phyloP scores from a whole-genome alignment of 1,140 invertebrate species.

The Diplogasteroides magnus region DNA sequence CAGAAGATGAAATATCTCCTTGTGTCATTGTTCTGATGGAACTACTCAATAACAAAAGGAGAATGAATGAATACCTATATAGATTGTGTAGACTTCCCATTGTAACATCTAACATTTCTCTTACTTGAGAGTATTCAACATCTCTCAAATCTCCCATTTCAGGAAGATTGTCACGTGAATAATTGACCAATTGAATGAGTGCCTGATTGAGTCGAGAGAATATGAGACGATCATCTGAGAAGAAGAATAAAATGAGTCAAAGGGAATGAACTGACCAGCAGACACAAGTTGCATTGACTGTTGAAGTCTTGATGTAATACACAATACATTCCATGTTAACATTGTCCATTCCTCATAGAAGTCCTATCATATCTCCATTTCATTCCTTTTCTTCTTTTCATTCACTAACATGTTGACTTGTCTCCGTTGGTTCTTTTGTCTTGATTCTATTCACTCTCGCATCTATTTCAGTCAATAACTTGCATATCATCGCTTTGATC shows the following conservation, averaged over 20 bases:
- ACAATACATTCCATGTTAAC: constrained; percentile 54
- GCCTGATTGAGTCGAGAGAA: constrained; percentile 49
- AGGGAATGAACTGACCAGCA: not conserved
- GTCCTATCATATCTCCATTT: constrained; percentile 27
- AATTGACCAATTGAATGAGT: constrained; percentile 50
- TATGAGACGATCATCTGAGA: constrained; percentile 47
- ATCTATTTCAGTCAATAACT: constrained; percentile 48
- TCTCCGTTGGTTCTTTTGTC: constrained; percentile 8
- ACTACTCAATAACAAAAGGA: not conserved
- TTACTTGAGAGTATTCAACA: constrained; percentile 25
- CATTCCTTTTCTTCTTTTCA: not conserved
- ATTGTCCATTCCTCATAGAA: constrained; percentile 56
- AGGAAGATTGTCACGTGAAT: constrained; percentile 25
- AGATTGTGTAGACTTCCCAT: constrained; percentile 29
- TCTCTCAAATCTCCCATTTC: constrained; percentile 14
- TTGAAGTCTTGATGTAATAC: constrained; percentile 49
- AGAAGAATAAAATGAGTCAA: constrained; percentile 21
- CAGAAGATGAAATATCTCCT: not conserved
- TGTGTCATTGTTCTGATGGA: not conserved
- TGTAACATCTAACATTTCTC: constrained; percentile 23
- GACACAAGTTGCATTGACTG: not conserved
- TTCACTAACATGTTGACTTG: not conserved
- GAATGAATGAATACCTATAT: constrained; percentile 14
- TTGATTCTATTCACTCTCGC: constrained; percentile 42
- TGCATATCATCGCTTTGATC: constrained; percentile 51